These are phyloP conservation scores for Acrossocheilus fasciatus DNA, from an alignment of 2,797 vertebrate genomes.

Conservation along the genomic window DNA sequence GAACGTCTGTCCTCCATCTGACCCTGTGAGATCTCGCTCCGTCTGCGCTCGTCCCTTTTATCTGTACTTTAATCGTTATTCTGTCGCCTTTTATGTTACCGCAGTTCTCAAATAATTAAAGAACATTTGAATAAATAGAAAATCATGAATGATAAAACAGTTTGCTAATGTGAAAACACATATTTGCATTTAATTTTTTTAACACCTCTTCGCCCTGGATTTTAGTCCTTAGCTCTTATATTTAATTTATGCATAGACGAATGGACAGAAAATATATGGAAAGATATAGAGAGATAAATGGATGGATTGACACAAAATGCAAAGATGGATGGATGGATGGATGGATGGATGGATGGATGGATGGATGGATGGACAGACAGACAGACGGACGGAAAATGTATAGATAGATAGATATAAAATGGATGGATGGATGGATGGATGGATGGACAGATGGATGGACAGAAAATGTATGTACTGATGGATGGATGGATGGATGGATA, in stretches of 20 bases:
- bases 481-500: neutral
- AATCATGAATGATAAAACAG: neutral
- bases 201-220: neutral
- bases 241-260: neutral
- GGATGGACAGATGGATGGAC: neutral
- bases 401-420: neutral
- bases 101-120: constrained; percentile 16
- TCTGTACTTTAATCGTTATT: constrained; percentile 13
- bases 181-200: neutral
- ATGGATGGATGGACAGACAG: neutral
- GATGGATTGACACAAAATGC: neutral
- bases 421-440: no score
- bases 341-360: neutral
- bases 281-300: neutral
- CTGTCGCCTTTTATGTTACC: neutral
- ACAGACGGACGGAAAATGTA: neutral
- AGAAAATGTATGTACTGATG: neutral
- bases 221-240: neutral
- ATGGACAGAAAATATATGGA: neutral
- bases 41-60: constrained; percentile 25
- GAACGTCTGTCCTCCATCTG: constrained; percentile 40
- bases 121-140: neutral
- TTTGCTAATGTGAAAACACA: neutral
- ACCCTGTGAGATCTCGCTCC: constrained; percentile 13
- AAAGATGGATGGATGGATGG: rapidly evolving